Percentiles rank a stretch among this genome's conserved stretches.
Evolutionary conservation across 2,113 vertebrate genomes (phyloP).

Genomic region (Nicator chloris): DNA sequence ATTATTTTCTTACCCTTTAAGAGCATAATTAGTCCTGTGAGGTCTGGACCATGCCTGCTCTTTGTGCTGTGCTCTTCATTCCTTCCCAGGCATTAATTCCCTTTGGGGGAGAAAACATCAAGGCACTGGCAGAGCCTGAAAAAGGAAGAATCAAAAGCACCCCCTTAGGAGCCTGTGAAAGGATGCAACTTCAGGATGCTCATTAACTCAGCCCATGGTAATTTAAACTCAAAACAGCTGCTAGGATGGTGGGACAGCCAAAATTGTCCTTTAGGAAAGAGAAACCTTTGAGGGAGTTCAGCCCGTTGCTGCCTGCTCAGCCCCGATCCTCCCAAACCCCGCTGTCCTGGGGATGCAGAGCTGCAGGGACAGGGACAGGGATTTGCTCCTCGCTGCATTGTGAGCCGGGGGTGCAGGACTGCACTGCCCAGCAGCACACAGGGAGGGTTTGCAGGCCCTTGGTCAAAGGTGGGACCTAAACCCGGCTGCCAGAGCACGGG

Average conservation of each 20-base stretch:
- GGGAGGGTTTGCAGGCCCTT: neutral
- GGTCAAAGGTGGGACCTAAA: neutral
- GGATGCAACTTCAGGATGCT: neutral
- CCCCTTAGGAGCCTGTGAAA: neutral
- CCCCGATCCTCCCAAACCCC: neutral
- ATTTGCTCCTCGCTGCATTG: accelerated
- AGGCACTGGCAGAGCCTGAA: neutral
- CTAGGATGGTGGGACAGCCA: neutral
- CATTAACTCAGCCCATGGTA: neutral
- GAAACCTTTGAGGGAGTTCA: neutral
- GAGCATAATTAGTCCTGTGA: conserved; percentile 16
- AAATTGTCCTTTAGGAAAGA: neutral
- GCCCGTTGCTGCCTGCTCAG: neutral
- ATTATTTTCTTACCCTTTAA: conserved; percentile 18
- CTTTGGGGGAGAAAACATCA: neutral
- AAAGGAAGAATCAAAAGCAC: neutral
- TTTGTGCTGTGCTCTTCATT: neutral
- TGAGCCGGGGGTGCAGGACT: neutral
- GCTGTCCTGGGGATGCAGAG: accelerated
- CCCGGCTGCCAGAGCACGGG: neutral
- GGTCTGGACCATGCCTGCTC: neutral
- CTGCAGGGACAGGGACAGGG: neutral
- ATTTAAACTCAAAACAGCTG: neutral
- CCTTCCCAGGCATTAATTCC: neutral
- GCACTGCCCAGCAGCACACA: neutral